Evolutionary conservation across 2,888 invertebrate genomes (phyloP), one percentile per base, ranked within the genome.

Genomic region (Phania funesta): DNA sequence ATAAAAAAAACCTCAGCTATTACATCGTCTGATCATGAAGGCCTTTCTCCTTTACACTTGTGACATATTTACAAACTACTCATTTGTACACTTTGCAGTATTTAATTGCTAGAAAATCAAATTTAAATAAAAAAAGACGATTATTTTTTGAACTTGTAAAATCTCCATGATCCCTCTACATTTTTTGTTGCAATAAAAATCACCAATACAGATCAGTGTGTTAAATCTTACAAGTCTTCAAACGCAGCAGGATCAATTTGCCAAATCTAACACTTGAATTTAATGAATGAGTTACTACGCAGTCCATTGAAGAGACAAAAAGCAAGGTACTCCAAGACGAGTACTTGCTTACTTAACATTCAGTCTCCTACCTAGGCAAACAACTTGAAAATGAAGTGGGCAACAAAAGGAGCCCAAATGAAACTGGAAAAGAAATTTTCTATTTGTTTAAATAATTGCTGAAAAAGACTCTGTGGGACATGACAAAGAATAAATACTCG

Each of bases 281-380:
- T 81, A 73, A 73, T 78, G 78, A 82, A 82, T 82, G 82, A 78
- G 74, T 82, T 82, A 38, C n/a, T n/a, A n/a, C 52, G 68, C 74
- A 56, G 64, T 2, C 68, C 67, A 78, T 78, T 56, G 73, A 73
- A 18, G 56, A 74, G 8, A 74, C 58, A 73, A 77, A 74, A 58
- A 50, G 13, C 35, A 16, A 41, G 13, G 26, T 44, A 70, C 80
- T 80, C 68, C 18, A 71, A 67, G n/a, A 75, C 20, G 24, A 71
- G 70, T 29, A 65, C 62, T 52, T 35, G 38, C 6, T 1, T 52
- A 71, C 44, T 48, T 20, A n/a, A 50, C 13, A 48, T 8, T 73
- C 32, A 18, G 24, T 29, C n/a, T 38, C 46, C 56, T 41, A 67
- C 52, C 60, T 52, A 20, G 0, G 38, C 35, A 46, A 76, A 65